Percentiles rank a stretch among this genome's conserved stretches.
Conservation (phyloP, 2,113 vertebrate species). For the Tragelaphus strepsiceros region DNA sequence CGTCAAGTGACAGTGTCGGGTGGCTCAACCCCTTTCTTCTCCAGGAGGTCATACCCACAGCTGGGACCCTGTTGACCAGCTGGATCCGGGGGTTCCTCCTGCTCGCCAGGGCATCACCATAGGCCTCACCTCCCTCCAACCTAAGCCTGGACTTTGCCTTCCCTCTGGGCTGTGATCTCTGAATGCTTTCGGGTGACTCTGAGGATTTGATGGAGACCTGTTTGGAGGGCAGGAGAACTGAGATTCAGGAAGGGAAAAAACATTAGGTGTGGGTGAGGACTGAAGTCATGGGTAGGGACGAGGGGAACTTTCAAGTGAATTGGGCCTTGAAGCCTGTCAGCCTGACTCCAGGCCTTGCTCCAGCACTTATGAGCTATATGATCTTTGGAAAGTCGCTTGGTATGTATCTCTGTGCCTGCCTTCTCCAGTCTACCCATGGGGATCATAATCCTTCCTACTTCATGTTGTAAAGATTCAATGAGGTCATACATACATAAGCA, state of each 20-base stretch:
- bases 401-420: neutral
- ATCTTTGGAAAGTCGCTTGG: neutral
- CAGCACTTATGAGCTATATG: neutral
- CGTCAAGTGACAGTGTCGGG: neutral
- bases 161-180: neutral
- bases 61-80: neutral
- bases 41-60: neutral
- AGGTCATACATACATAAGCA: neutral
- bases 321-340: neutral
- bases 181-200: neutral
- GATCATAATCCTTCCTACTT: neutral
- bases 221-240: neutral
- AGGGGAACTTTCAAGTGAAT: neutral
- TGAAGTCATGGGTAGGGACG: neutral
- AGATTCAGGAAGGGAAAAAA: neutral
- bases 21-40: neutral
- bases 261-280: neutral
- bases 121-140: neutral
- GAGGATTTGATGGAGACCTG: neutral
- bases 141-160: neutral
- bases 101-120: fast-evolving
- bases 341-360: neutral
- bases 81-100: neutral
- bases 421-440: neutral
- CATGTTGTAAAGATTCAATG: neutral